A percentile compares a stretch with the other conserved stretches of the same genome.
phyloP scores from a whole-genome alignment of 2,888 invertebrate genomes.

The Pantelozetes paolii region DNA sequence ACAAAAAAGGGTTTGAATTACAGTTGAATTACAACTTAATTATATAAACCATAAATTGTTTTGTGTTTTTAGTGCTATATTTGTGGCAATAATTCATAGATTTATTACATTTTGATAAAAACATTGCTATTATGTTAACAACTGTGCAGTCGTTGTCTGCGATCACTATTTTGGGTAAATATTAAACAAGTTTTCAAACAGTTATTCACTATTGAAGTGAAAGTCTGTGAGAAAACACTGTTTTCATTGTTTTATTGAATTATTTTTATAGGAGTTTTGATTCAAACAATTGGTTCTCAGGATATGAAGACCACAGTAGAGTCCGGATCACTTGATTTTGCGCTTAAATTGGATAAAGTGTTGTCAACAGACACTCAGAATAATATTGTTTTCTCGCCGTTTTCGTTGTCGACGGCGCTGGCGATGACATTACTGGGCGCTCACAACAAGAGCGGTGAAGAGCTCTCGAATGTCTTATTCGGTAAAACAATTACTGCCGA shows the following conservation, averaged over 20 bases:
- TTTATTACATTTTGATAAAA: too few relatives aligned
- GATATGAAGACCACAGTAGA: background rate
- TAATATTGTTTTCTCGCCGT: slow-evolving; percentile 28
- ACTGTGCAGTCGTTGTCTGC: too few relatives aligned
- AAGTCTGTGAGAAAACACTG: background rate
- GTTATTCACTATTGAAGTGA: too few relatives aligned
- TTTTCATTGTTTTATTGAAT: background rate
- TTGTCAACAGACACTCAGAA: background rate
- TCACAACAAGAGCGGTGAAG: background rate
- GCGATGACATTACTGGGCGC: slow-evolving; percentile 28
- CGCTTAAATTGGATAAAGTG: background rate
- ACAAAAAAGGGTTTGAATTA: background rate
- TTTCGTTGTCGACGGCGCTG: slow-evolving; percentile 34
- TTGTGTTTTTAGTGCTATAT: too few relatives aligned
- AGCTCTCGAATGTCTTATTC: slow-evolving; percentile 11
- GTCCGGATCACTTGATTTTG: slow-evolving; percentile 3
- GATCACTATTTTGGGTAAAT: too few relatives aligned
- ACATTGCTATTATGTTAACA: too few relatives aligned
- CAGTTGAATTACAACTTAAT: background rate
- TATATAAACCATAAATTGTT: too few relatives aligned
- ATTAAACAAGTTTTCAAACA: too few relatives aligned
- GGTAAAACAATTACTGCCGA: background rate
- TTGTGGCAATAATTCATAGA: too few relatives aligned
- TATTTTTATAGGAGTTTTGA: background rate
- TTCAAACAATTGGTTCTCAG: background rate